phyloP scores from a whole-genome alignment of 2,113 vertebrate genomes.

The Raphicerus campestris region DNA sequence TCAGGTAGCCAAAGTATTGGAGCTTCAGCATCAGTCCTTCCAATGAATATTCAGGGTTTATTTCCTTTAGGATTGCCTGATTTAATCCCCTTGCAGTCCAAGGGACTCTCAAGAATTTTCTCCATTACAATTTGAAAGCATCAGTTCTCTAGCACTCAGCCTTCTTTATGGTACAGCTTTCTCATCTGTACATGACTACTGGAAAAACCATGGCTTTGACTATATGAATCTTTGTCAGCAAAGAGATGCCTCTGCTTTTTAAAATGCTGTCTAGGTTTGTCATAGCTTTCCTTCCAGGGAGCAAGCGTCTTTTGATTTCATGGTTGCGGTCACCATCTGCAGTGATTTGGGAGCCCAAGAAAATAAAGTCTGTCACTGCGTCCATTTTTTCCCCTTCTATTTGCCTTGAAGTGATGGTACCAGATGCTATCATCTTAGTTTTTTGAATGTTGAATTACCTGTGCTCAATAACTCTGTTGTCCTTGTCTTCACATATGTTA shows the following conservation, averaged over 20 bases:
- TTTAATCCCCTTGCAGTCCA: not conserved
- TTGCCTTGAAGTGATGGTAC: not conserved
- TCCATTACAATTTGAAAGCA: not conserved
- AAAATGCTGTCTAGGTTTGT: not conserved
- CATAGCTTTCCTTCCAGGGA: not conserved
- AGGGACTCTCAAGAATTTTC: not conserved
- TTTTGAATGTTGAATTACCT: not conserved
- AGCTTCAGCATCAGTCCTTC: not conserved
- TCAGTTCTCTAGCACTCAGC: not conserved
- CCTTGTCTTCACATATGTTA: not conserved
- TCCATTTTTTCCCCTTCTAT: not conserved
- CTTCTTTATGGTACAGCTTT: not conserved
- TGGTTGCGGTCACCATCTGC: not conserved
- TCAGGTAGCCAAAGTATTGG: not conserved
- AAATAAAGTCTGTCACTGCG: not conserved
- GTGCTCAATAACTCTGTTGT: rapidly evolving
- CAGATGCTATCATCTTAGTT: not conserved
- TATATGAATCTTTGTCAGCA: not conserved
- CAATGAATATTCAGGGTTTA: not conserved
- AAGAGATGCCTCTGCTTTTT: not conserved
- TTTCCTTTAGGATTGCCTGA: not conserved
- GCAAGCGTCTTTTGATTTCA: not conserved
- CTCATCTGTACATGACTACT: not conserved
- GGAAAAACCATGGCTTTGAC: not conserved
- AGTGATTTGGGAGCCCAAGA: not conserved